Evolutionary conservation across 2,888 invertebrate species (phyloP), one percentile per base, ranked within the genome.

Genomic region (Trichogramma evanescens): DNA sequence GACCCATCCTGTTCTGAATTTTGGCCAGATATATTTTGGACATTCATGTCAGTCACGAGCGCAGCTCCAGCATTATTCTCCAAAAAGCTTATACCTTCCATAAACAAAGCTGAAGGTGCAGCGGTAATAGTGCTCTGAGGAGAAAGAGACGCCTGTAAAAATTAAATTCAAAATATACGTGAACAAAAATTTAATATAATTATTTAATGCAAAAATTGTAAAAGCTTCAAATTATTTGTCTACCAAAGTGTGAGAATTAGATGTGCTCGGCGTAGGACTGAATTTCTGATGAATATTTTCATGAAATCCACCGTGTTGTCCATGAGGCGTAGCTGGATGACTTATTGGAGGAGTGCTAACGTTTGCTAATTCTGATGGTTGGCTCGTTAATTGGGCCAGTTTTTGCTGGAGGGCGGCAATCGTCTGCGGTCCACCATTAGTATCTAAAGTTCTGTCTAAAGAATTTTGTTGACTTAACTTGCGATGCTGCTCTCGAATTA

Each of bases 231-330:
- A 13, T 51, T 50, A 42, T 45, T 66, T 68, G 60, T 26, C 26
- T 26, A 74, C 74, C 67, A 70, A 65, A 50, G 68, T 57, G 61
- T 74, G 73, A 9, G 56, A 55, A 7, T 67, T 62, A 38, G 74
- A 69, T 68, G 76, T 74, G n/a, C 78, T 77, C 55, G 79, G 52
- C 75, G 55, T 54, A 48, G 77, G 79, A 42, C 85, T 82, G 46
- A 88, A 79, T 72, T 88, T 88, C 72, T 89, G 87, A 68, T 89
- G 89, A 65, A 89, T 77, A 53, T 83, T 84, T 68, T 82, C 86
- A 74, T 88, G 87, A 55, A 69, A 69, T 6, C 69, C 69, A 10
- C 68, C 81, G 61, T 84, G 84, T 63, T 81, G 81, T 68, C 84
- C 64, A 74, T 85, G 87, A 5, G 88, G 88, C 43, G 88, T 86